Base-by-base conservation (phyloP, 2,888 invertebrate genomes). In the Metallyticus violacea region DNA sequence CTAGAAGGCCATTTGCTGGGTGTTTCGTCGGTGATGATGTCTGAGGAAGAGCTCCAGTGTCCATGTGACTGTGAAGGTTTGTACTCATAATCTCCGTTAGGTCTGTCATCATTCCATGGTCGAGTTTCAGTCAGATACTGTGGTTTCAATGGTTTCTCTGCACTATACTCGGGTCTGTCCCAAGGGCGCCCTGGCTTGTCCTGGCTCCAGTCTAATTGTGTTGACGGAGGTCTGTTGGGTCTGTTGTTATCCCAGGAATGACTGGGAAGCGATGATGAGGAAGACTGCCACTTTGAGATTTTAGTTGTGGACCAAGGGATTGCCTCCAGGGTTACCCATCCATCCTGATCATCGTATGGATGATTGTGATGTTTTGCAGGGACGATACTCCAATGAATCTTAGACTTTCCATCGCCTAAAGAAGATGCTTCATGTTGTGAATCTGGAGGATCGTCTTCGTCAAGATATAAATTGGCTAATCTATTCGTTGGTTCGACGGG, bases 291-390 rank as follows among this genome's bases (percentile, higher is more conserved):
- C 91, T 96, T 96, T 1, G 96, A 95, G 88, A 96, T 95, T 92
- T 96, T 96, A 89, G 96, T 96, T 15, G 95, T 94, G 0, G 96
- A 96, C 96, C 96, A 96, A 0, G 96, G 96, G 5, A 96, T 94
- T 5, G 95, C 96, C 89, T 96, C 96, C 86, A 96, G 91, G 1
- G 95, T 94, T 0, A 96, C 96, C 96, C 96, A 96, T 0, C 96
- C 96, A 86, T 95, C 95, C 89, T 95, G 94, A 88, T 96, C 95
- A 87, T 96, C 95, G 88, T 93, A 94, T 0, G 95, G 94, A 89
- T 94, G 93, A 88, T 94, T 93, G 86, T 90, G 90, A 9, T 89
- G 88, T 82, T 90, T 89, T 3, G 90, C 88, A 29, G 90, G 88
- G 26, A 90, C 86, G 15, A 90, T 82, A 83, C 90, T 90, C 90